phyloP scores from a whole-genome alignment of 2,113 vertebrate species.

The Australoheros scitulus region DNA sequence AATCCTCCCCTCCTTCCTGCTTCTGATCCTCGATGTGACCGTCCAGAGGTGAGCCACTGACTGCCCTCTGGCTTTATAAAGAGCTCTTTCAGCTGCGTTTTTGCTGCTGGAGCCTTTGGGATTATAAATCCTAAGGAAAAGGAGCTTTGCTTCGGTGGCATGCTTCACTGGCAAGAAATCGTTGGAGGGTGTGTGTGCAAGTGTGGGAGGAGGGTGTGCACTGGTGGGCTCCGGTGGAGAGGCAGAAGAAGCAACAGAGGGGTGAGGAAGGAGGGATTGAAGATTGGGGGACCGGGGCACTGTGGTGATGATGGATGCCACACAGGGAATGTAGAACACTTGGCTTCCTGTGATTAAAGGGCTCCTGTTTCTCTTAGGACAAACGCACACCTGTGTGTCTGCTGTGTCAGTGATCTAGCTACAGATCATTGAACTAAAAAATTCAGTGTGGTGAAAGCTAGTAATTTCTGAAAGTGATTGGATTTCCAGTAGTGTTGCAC shows the following conservation, averaged over 20 bases:
- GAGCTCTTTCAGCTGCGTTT: slow-evolving; percentile 72
- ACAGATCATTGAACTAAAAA: slow-evolving; percentile 1
- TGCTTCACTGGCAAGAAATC: slow-evolving; percentile 70
- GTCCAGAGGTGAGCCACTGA: slow-evolving; percentile 54
- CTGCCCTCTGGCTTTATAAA: slow-evolving; percentile 68
- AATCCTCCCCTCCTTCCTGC: background rate
- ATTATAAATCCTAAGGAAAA: slow-evolving; percentile 75
- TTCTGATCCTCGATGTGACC: slow-evolving; percentile 14
- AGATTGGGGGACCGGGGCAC: slow-evolving; percentile 39
- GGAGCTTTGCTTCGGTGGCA: slow-evolving; percentile 72
- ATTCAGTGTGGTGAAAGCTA: background rate
- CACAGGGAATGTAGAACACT: slow-evolving; percentile 57
- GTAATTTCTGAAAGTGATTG: background rate
- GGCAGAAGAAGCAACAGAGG: slow-evolving; percentile 16
- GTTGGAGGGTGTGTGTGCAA: slow-evolving; percentile 17
- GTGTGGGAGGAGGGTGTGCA: background rate
- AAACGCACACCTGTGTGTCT: slow-evolving; percentile 16
- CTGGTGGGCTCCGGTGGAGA: slow-evolving; percentile 13
- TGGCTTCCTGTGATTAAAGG: slow-evolving; percentile 65
- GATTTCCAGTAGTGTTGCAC: background rate
- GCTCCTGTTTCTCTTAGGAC: slow-evolving; percentile 43
- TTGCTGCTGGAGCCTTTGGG: slow-evolving; percentile 55
- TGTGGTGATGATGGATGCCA: slow-evolving; percentile 65
- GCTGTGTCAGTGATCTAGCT: background rate
- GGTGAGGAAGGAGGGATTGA: slow-evolving; percentile 41